Percentiles rank a stretch among this genome's conserved stretches.
These are phyloP conservation scores for Paraplagusia blochii DNA, from an alignment of 2,113 vertebrate genomes.

Conservation along the genomic window DNA sequence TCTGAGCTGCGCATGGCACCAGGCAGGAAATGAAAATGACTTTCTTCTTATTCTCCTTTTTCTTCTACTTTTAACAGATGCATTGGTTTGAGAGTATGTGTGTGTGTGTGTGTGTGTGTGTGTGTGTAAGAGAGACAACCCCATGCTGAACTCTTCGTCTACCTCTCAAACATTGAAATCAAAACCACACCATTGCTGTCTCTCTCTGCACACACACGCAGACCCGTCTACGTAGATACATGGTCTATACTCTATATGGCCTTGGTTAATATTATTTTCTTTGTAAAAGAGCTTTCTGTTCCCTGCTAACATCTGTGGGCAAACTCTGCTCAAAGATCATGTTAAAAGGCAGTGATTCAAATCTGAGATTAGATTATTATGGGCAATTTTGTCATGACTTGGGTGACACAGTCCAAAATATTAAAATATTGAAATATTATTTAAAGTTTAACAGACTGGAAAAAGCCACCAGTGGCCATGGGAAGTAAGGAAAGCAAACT, in stretches of 20 bases:
- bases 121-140: conserved; percentile 11
- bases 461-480: no score
- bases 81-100: background rate
- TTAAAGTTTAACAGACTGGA: no score
- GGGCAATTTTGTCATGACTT: no score
- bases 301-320: background rate
- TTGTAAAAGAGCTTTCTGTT: background rate
- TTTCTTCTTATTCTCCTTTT: conserved; percentile 1
- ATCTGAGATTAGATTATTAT: no score
- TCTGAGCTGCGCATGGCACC: conserved; percentile 69
- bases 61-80: conserved; percentile 12
- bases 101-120: conserved; percentile 11
- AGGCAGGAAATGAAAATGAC: conserved; percentile 40
- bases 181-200: no score
- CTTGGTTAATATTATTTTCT: background rate
- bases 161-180: no score
- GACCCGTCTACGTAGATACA: no score
- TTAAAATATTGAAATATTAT: no score
- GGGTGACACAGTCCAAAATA: no score
- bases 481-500: no score
- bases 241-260: background rate
- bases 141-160: no score
- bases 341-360: background rate
- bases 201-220: no score
- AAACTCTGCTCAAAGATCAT: background rate